A percentile compares a stretch with the other conserved stretches of the same genome.
Conservation (phyloP, 2,888 invertebrate species). For the Limnephilus rhombicus region DNA sequence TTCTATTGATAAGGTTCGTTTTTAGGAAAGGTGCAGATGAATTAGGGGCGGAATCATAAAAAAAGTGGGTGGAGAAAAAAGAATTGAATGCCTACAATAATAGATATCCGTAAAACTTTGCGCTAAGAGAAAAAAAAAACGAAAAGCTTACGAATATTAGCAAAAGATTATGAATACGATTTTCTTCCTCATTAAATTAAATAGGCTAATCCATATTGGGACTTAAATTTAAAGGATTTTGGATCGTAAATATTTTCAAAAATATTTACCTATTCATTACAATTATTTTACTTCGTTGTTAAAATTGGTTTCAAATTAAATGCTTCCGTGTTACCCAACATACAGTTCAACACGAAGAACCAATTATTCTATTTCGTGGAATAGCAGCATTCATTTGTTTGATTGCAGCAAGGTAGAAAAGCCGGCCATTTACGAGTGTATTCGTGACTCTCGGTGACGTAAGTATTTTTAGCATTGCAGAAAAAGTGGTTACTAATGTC, state of each 20-base stretch:
- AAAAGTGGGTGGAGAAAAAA: constrained; percentile 31
- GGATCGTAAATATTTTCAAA: neutral
- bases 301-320: neutral
- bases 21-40: constrained; percentile 53
- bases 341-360: neutral
- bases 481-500: neutral
- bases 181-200: neutral
- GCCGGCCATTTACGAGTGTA: neutral
- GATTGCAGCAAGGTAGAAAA: neutral
- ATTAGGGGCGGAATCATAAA: constrained; percentile 37
- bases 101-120: constrained; percentile 30
- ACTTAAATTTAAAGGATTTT: neutral
- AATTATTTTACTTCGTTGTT: neutral
- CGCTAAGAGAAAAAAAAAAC: neutral
- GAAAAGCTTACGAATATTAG: constrained; percentile 8
- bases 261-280: neutral
- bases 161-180: neutral
- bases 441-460: neutral
- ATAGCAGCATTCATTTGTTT: neutral
- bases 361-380: constrained; percentile 11
- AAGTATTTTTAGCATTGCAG: neutral
- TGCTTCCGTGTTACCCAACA: neutral
- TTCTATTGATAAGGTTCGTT: constrained; percentile 57
- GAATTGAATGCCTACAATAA: constrained; percentile 38
- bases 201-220: neutral